Conservation (phyloP, 2,797 vertebrate genomes). For the Megalops cyprinoides region DNA sequence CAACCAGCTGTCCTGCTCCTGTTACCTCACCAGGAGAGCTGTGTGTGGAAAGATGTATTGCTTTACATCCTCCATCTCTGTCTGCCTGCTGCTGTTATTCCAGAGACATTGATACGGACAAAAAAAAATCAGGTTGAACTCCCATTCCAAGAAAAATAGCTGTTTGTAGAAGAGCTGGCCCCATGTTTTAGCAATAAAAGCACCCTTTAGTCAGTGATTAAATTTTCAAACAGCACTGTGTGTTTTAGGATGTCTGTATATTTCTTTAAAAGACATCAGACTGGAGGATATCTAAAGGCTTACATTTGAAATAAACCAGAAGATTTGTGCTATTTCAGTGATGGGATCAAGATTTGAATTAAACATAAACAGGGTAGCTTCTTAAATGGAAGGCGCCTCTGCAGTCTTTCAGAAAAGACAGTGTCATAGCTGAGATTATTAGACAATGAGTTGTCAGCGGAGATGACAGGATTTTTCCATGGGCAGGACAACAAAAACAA, state of each 20-base stretch:
- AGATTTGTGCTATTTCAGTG: conserved; percentile 14
- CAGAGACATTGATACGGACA: conserved; percentile 8
- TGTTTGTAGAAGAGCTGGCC: conserved; percentile 12
- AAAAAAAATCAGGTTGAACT: not conserved
- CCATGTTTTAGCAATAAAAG: not conserved
- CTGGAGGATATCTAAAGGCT: conserved; percentile 7
- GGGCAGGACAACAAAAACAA: not conserved
- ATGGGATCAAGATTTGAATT: not conserved
- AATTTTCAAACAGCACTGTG: not conserved
- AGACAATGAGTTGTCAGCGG: conserved; percentile 10
- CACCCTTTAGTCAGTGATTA: not conserved
- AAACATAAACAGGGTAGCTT: not conserved
- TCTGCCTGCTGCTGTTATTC: conserved; percentile 23
- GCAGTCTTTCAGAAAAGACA: not conserved
- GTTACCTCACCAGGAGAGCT: not conserved
- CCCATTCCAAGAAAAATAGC: not conserved
- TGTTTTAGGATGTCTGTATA: not conserved
- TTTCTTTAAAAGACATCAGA: not conserved
- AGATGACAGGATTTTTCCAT: not conserved
- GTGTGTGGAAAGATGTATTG: conserved; percentile 16
- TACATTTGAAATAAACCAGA: not conserved
- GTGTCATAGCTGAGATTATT: conserved; percentile 20
- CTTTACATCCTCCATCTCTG: conserved; percentile 16
- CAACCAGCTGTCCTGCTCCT: not conserved
- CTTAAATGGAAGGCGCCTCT: not conserved